Evolutionary conservation across 2,888 invertebrate genomes (phyloP), one percentile per base, ranked within the genome.

Genomic region (Apotomis capreana): DNA sequence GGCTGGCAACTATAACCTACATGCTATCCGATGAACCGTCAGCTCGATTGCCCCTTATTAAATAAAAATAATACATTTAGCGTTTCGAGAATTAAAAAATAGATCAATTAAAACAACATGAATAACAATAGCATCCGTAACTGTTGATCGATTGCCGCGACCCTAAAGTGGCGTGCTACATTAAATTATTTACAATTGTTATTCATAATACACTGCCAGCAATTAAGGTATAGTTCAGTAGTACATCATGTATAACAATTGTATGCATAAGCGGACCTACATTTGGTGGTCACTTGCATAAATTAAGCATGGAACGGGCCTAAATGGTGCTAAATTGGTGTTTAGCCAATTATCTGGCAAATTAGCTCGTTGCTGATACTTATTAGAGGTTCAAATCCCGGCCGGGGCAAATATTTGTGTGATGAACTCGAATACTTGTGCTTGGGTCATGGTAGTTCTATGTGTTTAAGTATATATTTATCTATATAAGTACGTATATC

Each of bases 111-210:
- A 59, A 55, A 54, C 44, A 54, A 54, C 36, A 46, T 70, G 64
- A 58, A 52, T 70, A 49, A 54, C 70, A 65, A 60, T 70, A 59
- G 64, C 5, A 40, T 40, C 40, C 4, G 40, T 55, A 55, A 46
- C 52, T 62, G 44, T 52, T 51, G n/a, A 26, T 54, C 40, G 54
- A 15, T 15, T 4, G 1, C 40, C 5, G 40, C 40, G 8, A 3
- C 26, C 44, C 64, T 8, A 40, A 65, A 55, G 44, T 15, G 44
- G 55, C 49, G 49, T 10, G 49, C 49, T 49, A 49, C 49, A 49
- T 9, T 49, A 49, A 49, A 49, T 49, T 26, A 26, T 26, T 26
- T 49, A 49, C 49, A 8, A 49, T 49, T 49, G 9, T 49, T 49
- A 49, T 10, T 49, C 49, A 10, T 1, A 49, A 9, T 49, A 49